Percentiles rank a stretch among this genome's conserved stretches.
Conservation (phyloP, 2,888 invertebrate species). For the Willowsia nigromaculata region DNA sequence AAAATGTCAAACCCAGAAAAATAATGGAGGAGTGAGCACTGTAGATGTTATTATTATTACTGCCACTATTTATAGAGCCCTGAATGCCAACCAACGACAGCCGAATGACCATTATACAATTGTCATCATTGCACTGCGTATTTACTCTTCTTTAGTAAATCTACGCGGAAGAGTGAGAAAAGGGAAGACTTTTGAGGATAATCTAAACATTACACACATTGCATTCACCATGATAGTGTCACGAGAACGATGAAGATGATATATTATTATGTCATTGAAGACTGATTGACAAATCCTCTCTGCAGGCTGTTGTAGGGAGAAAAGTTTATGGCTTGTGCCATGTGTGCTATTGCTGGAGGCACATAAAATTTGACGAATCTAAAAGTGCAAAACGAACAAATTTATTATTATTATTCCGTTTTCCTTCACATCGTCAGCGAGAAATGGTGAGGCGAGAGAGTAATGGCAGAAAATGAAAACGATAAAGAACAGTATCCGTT, state of each 20-base stretch:
- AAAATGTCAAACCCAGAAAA: neutral
- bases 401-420: constrained; percentile 5
- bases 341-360: constrained; percentile 32
- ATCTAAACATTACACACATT: constrained; percentile 48
- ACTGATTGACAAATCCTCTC: constrained; percentile 58
- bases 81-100: neutral
- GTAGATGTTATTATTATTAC: neutral
- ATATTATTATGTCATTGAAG: constrained; percentile 32
- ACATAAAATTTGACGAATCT: constrained; percentile 23
- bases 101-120: neutral
- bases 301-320: neutral
- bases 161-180: neutral
- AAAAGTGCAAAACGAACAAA: constrained; percentile 20
- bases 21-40: neutral
- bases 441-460: neutral
- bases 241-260: neutral
- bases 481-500: constrained; percentile 5
- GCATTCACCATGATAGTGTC: neutral
- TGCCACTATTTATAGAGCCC: neutral
- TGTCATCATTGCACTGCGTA: neutral
- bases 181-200: constrained; percentile 9
- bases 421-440: neutral
- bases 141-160: no score
- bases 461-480: neutral
- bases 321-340: constrained; percentile 39